Base-by-base conservation (phyloP, 2,888 invertebrate genomes). In the Agrochola lota region DNA sequence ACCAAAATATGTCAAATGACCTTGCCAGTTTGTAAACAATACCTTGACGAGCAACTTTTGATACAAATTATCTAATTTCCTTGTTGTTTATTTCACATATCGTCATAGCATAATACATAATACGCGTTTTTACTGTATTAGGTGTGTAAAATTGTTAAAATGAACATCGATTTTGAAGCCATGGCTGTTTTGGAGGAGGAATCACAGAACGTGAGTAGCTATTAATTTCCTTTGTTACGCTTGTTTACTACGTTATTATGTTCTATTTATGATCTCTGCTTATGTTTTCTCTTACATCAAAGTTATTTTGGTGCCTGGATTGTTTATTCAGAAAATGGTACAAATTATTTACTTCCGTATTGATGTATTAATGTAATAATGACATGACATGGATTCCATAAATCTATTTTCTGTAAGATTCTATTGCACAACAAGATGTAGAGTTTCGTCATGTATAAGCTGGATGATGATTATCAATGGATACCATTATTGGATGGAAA, bases 11-110 rank as follows among this genome's bases (percentile, higher is more conserved):
- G 95, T 95, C 95, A 96, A 95, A 96, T 97, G 98, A 97, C 97
- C 97, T 98, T 98, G 98, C 97, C 95, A 98, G 97, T 98, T 98
- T 98, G 98, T 98, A 98, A 98, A 98, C 98, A 98, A 97, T 95
- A 97, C 97, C 97, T 97, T 97, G 91, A 86, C 85, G 83, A 90
- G 88, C 80, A 86, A 86, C 83, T 91, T 97, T 97, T 97, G 97
- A 94, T 95, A 91, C 85, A 91, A 92, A 90, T 91, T 90, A 92
- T 90, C 88, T 89, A 80, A 91, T 92, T 97, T 97, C 97, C 96
- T 95, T 97, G 96, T 97, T 97, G 97, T 95, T 89, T 95, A 94
- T 81, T 87, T 70, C 82, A 77, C 82, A 95, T 96, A 96, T 63
- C 46, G 46, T 78, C 71, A 59, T 77, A 71, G 49, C 60, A 46